phyloP scores from a whole-genome alignment of 2,888 invertebrate genomes.

The Ennomos fuscantarius region DNA sequence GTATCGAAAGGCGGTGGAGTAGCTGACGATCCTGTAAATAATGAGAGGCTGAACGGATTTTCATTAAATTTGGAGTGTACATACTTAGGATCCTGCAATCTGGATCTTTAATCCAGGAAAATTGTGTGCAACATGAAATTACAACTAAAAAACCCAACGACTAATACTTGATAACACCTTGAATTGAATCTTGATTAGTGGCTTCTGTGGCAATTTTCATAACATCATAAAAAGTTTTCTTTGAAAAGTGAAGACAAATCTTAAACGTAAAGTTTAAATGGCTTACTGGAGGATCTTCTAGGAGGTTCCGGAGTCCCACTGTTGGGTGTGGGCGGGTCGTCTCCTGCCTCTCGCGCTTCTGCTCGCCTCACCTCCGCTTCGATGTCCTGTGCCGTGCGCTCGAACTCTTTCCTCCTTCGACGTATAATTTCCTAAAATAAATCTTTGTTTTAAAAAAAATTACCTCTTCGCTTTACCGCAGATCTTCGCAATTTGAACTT shows the following conservation, averaged over 20 bases:
- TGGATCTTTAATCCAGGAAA: too few species aligned
- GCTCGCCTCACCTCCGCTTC: conserved; percentile 88
- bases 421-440: conserved; percentile 84
- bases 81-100: too few species aligned
- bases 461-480: not conserved
- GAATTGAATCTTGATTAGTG: too few species aligned
- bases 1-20: conserved; percentile 70
- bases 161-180: too few species aligned
- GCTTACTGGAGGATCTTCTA: conserved; percentile 36
- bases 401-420: conserved; percentile 88
- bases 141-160: too few species aligned
- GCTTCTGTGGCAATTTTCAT: too few species aligned
- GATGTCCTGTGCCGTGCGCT: conserved; percentile 90
- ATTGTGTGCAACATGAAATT: too few species aligned
- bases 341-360: conserved; percentile 79
- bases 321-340: conserved; percentile 50
- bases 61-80: too few species aligned
- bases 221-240: too few species aligned
- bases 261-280: too few species aligned
- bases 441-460: conserved; percentile 11
- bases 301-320: conserved; percentile 33
- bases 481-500: too few species aligned
- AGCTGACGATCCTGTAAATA: conserved; percentile 63
- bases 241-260: too few species aligned
- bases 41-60: not conserved